phyloP scores from a whole-genome alignment of 2,888 invertebrate species.

The Lumbricus terrestris region DNA sequence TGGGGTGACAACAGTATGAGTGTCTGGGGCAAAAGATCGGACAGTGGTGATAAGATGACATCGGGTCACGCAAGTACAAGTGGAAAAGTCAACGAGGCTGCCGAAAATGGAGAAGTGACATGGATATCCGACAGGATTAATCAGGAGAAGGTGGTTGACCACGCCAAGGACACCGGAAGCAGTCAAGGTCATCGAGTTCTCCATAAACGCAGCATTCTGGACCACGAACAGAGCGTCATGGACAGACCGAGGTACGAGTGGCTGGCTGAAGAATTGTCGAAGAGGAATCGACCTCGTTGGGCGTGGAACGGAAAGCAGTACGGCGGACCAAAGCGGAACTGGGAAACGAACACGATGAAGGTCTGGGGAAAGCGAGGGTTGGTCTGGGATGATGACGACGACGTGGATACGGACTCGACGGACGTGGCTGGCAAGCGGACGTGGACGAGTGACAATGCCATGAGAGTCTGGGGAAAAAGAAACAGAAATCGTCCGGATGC shows the following conservation, averaged over 20 bases:
- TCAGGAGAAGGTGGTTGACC: neutral
- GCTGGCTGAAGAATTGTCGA: neutral
- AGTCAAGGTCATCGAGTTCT: neutral
- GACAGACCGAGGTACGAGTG: neutral
- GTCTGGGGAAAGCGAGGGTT: slow-evolving; percentile 26
- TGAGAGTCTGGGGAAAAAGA: slow-evolving; percentile 14
- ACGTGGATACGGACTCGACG: slow-evolving; percentile 24
- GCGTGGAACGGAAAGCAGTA: neutral
- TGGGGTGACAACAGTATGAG: slow-evolving; percentile 8
- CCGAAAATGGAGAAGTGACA: neutral
- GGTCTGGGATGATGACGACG: neutral
- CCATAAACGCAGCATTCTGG: neutral
- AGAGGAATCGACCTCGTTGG: neutral
- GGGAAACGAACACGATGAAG: slow-evolving; percentile 17
- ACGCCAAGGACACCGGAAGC: neutral
- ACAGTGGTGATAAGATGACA: neutral
- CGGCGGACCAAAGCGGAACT: neutral
- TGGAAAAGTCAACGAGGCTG: neutral
- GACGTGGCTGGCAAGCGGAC: slow-evolving; percentile 22
- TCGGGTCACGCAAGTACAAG: neutral
- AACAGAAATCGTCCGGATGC: neutral
- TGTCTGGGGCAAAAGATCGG: neutral
- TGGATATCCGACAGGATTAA: neutral
- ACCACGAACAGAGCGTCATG: neutral
- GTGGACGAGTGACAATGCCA: slow-evolving; percentile 8